Percentiles rank a stretch among this genome's conserved stretches.
These are phyloP conservation scores for Pocillopora meandrina DNA, from an alignment of 92 coral and sea anemone genomes.

Conservation along the genomic window DNA sequence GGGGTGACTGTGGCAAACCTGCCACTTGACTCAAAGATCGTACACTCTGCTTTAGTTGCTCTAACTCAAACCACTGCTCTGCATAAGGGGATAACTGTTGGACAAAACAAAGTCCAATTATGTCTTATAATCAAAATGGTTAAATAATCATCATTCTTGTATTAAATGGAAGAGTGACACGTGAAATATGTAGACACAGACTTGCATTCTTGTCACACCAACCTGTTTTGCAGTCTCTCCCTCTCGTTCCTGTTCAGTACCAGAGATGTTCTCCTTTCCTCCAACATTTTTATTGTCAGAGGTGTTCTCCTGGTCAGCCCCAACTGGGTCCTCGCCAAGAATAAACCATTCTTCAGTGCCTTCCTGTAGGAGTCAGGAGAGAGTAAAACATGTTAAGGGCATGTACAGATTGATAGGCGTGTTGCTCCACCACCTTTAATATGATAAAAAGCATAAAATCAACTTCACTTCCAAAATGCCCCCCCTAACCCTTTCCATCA, in stretches of 20 bases:
- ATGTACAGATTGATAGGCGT: neutral
- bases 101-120: neutral
- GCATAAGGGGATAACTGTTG: constrained; percentile 53
- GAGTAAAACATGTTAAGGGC: neutral
- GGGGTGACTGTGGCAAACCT: constrained; percentile 47
- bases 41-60: constrained; percentile 83
- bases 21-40: constrained; percentile 69
- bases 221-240: constrained; percentile 9
- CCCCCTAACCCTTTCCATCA: too few species aligned
- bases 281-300: neutral
- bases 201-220: neutral
- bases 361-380: neutral
- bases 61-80: constrained; percentile 86
- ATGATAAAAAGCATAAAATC: neutral
- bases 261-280: neutral
- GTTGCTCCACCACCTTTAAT: too few species aligned
- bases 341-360: constrained; percentile 28
- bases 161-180: neutral
- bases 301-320: neutral
- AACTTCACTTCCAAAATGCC: neutral
- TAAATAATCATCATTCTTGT: neutral
- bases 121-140: neutral
- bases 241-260: neutral
- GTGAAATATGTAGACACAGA: neutral
- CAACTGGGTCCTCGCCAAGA: constrained; percentile 10